Base-by-base conservation (phyloP, 2,888 invertebrate genomes). In the Chymomyza fuscimana region DNA sequence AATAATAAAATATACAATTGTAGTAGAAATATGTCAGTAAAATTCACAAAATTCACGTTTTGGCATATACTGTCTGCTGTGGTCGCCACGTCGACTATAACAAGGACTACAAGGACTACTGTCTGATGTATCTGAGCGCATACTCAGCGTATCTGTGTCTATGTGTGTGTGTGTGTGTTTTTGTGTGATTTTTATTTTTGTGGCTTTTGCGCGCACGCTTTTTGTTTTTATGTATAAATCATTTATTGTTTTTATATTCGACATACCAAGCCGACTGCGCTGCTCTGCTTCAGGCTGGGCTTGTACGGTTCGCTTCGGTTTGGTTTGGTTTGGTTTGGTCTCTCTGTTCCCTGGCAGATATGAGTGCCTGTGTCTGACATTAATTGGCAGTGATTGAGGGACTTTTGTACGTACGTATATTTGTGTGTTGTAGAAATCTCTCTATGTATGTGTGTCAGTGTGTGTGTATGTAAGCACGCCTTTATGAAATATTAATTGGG, bases 331-430 rank as follows among this genome's bases (percentile, higher is more conserved):
- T 69, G 70, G 46, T 5, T 71, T 36, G 36, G 64, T 46, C 16
- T 73, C 77, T 60, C 54, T 80, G 72, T 62, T 72, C 75, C 61
- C 60, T 77, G 80, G 84, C 81, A 81, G 81, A 84, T 84, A 84
- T 86, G 83, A 84, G 86, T 84, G 86, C 80, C 84, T 85, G 85
- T 82, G 87, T 82, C 87, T 86, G 86, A 86, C 87, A 86, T 86
- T 86, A 87, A 87, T 87, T 86, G 86, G 86, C 86, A 83, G 86
- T 87, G 87, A 86, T 86, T 86, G 86, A 86, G 86, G 86, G 83
- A 87, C 86, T 87, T 87, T 83, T 83, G 76, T 81, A 61, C 70
- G 63, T 71, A 64, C 70, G 72, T 66, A 61, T 72, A 59, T 63
- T 16, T 62, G 58, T 58, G 19, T 58, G 19, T 50, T 63, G 51